These are phyloP conservation scores for Pachyseris speciosa DNA, from an alignment of 64 coral and sea anemone species.

Conservation along the genomic window DNA sequence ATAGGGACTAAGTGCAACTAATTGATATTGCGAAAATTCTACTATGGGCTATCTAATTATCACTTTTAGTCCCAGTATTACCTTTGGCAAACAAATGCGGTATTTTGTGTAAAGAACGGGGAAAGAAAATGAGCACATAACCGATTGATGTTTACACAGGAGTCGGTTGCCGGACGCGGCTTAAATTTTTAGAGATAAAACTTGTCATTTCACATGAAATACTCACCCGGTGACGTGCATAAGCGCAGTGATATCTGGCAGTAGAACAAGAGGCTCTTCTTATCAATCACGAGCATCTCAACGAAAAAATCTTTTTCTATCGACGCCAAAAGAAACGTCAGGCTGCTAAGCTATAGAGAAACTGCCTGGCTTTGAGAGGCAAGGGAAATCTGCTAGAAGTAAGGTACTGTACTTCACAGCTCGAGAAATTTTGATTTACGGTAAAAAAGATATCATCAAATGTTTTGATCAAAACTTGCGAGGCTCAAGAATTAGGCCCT, in stretches of 20 bases:
- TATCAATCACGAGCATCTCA: constrained; percentile 16
- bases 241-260: background rate
- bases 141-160: background rate
- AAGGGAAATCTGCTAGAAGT: background rate
- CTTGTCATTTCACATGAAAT: background rate
- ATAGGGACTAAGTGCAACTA: background rate
- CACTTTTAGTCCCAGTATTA: background rate
- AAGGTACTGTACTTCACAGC: background rate
- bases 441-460: background rate
- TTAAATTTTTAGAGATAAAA: background rate
- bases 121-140: background rate
- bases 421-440: background rate
- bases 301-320: background rate
- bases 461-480: too few species aligned
- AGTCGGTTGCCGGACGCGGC: background rate
- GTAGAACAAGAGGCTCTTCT: background rate
- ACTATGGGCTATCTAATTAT: background rate
- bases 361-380: background rate
- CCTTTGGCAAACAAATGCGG: background rate
- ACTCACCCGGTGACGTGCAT: background rate
- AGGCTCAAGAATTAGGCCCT: too few species aligned
- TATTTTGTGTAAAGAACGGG: background rate
- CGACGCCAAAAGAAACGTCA: background rate
- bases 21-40: background rate
- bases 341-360: too few species aligned